These are phyloP conservation scores for Arctopsyche grandis DNA, from an alignment of 1,140 invertebrate species.

Conservation along the genomic window DNA sequence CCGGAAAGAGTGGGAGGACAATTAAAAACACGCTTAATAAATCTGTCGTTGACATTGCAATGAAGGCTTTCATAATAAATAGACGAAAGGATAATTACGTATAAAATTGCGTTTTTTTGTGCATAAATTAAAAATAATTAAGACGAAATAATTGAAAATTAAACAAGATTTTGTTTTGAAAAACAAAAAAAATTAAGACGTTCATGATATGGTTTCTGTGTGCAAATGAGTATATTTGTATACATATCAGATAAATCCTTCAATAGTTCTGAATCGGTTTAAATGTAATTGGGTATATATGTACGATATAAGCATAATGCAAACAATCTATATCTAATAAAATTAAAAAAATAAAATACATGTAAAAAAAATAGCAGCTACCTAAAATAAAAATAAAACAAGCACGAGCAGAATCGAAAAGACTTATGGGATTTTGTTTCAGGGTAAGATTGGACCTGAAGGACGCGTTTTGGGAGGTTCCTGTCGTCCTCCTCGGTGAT, in stretches of 20 bases:
- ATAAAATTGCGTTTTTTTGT: too few species aligned
- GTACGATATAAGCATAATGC: too few species aligned
- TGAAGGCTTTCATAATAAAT: neutral
- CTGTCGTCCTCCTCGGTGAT: slow-evolving; percentile 96
- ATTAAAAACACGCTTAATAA: slow-evolving; percentile 12
- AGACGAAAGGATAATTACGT: neutral
- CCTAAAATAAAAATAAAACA: slow-evolving; percentile 17
- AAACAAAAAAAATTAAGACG: too few species aligned
- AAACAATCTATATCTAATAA: neutral
- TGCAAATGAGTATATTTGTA: too few species aligned
- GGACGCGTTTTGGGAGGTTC: slow-evolving; percentile 90
- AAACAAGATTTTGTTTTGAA: too few species aligned
- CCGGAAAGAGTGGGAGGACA: neutral
- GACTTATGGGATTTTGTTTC: neutral
- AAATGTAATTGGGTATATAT: too few species aligned
- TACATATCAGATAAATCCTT: too few species aligned
- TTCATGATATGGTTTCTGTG: too few species aligned
- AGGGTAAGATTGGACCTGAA: slow-evolving; percentile 76
- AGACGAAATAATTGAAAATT: too few species aligned
- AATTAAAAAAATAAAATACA: slow-evolving; percentile 8
- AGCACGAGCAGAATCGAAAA: neutral
- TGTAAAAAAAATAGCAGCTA: neutral
- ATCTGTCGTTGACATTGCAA: slow-evolving; percentile 4
- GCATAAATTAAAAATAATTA: too few species aligned
- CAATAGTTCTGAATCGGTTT: too few species aligned